A percentile compares a stretch with the other conserved stretches of the same genome.
These are phyloP conservation scores for Rosalia funebris DNA, from an alignment of 2,888 invertebrate genomes.

Conservation along the genomic window DNA sequence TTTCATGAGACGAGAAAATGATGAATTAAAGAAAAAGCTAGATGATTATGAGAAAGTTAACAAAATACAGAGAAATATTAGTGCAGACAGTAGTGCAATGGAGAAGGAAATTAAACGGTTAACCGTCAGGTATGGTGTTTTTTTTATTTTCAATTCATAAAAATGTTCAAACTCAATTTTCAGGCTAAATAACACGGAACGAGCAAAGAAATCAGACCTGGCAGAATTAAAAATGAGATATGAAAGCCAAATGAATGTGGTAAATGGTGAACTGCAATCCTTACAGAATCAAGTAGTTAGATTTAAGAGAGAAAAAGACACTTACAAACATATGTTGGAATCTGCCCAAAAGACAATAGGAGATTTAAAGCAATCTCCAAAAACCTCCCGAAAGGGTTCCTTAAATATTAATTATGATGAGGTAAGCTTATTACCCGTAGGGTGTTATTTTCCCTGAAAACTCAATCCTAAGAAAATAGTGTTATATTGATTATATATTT, in stretches of 20 bases:
- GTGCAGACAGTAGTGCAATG: constrained; percentile 78
- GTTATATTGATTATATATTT: constrained; percentile 3
- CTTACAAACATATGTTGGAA: constrained; percentile 89
- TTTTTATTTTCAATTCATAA: background rate
- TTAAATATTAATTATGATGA: constrained; percentile 80
- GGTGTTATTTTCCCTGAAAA: too few relatives aligned
- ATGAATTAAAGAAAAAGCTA: constrained; percentile 81
- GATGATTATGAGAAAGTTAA: constrained; percentile 87
- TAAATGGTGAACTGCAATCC: constrained; percentile 84
- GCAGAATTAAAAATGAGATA: constrained; percentile 84
- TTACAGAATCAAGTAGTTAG: constrained; percentile 82
- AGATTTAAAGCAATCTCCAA: constrained; percentile 74
- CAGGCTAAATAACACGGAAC: constrained; percentile 71
- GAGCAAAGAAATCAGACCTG: constrained; percentile 79
- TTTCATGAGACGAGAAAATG: constrained; percentile 78
- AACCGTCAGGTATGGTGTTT: background rate
- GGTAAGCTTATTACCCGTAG: constrained; percentile 61
- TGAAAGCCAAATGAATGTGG: constrained; percentile 83
- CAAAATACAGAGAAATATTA: constrained; percentile 82
- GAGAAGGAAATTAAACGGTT: constrained; percentile 80
- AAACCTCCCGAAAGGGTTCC: constrained; percentile 65
- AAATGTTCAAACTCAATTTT: constrained; percentile 28
- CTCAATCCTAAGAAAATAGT: too few relatives aligned
- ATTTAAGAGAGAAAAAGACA: constrained; percentile 88
- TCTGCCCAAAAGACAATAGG: constrained; percentile 86